Percentiles rank a stretch among this genome's conserved stretches.
phyloP scores from a whole-genome alignment of 2,113 vertebrate genomes.

The Antennarius striatus region DNA sequence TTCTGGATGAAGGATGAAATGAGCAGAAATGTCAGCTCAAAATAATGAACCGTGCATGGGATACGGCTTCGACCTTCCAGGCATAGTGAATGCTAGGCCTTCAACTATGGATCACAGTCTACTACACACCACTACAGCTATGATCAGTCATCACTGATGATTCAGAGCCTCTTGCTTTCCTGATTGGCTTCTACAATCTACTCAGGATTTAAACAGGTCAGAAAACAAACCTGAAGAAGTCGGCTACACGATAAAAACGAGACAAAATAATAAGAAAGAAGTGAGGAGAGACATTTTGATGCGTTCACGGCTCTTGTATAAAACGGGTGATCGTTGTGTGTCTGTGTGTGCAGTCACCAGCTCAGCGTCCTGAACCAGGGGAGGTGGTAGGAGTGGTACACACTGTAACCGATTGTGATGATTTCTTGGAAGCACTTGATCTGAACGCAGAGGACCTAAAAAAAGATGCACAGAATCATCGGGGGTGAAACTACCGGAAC shows the following conservation, averaged over 20 bases:
- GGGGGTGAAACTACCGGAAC: neutral
- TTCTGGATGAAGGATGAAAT: no score
- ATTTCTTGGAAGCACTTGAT: conserved; percentile 99
- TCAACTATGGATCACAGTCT: conserved; percentile 12
- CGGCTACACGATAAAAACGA: conserved; percentile 64
- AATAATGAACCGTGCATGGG: no score
- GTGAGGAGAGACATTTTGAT: neutral
- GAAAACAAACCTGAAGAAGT: conserved; percentile 66
- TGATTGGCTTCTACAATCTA: conserved; percentile 37
- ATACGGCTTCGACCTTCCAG: neutral
- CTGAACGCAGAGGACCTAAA: conserved; percentile 95
- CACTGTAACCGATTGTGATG: conserved; percentile 97
- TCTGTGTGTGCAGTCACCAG: conserved; percentile 82
- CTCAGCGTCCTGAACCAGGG: conserved; percentile 98
- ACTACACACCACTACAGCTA: conserved; percentile 16
- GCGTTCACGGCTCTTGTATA: neutral
- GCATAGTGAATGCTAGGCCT: conserved; percentile 29
- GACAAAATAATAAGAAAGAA: conserved; percentile 23
- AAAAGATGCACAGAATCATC: conserved; percentile 30
- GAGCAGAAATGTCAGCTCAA: no score
- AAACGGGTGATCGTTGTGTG: neutral
- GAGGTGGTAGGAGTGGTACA: conserved; percentile 97
- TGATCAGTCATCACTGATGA: conserved; percentile 17
- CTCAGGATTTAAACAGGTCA: conserved; percentile 1
- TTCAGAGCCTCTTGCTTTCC: neutral